Evolutionary conservation across 2,113 vertebrate genomes (phyloP), one percentile per base, ranked within the genome.

Genomic region (Pollachius pollachius): DNA sequence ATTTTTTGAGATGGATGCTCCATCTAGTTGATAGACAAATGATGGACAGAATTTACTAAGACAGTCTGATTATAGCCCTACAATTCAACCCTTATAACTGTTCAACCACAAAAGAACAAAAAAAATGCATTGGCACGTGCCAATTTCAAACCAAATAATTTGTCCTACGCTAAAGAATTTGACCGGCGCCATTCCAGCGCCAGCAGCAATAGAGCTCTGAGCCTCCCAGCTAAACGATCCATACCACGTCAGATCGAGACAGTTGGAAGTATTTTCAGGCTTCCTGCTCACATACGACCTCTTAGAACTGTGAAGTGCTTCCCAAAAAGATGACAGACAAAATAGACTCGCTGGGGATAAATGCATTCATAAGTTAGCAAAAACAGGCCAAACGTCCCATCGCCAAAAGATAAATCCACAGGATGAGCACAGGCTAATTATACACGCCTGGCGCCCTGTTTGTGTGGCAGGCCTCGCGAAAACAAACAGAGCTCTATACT

Each of bases 231-330:
- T 76, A 78, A 57, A 71, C 27, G 65, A 54, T 23, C 52, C 58
- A 73, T 19, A 25, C 60, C 75, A 54, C 52, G 75, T 82, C 73
- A 80, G 68, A 52, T 37, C 18, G 4, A 21, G 27, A 19, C 41
- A 27, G 17, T 1, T 0, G 76, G 72, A 76, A 68, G 65, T 76
- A 79, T 71, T 85, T 81, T 64, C 23, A 59, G 69, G n/a, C 48
- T 74, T 69, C 68, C 68, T 77, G 68, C 62, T 61, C 54, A 2
- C 23, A 23, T n/a, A 63, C 59, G 56, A 73, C 69, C 23, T 15
- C 77, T 79, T 71, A 82, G 41, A 76, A 64, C 66, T 77, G 77
- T 72, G 62, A 84, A 79, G 76, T 68, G 61, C 77, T 66, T 87
- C 78, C 77, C 81, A 77, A 78, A 48, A 65, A 76, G 30, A 7